Evolutionary conservation across 2,888 invertebrate species (phyloP), one percentile per base, ranked within the genome.

Genomic region (Luperina nickerlii): DNA sequence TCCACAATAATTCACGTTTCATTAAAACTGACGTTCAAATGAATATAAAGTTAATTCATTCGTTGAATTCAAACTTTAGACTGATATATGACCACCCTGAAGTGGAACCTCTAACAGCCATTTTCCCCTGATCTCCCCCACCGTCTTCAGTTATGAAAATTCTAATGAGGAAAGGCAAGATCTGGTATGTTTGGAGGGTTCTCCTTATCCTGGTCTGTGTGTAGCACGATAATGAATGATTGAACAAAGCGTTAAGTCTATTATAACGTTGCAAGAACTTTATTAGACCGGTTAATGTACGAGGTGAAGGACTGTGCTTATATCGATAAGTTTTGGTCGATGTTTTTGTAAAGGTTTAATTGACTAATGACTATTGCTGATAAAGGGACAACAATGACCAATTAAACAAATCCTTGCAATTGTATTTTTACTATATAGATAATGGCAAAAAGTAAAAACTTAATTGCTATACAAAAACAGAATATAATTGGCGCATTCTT

Each of bases 161-260:
- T 89, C 85, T 90, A 90, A 91, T 91, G 84, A 90, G 89, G 90
- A 92, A 93, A 93, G 91, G 91, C 92, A 93, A 90, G 91, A 83
- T 91, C 85, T 91, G 91, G 92, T 90, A 89, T 92, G 93, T 90
- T 92, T 89, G 79, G 90, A 93, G 90, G 90, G 94, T 82, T 93
- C 94, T 92, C 88, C 92, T 92, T 94, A 93, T 85, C 86, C 90
- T 94, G 95, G 95, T 90, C 90, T 92, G 91, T 87, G 89, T 90
- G 87, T 84, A 88, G 88, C 90, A 81, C 88, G 87, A 90, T 95
- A 95, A 96, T 96, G 94, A 97, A 96, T 97, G 95, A 96, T 96
- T 96, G 96, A 96, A 95, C 95, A 95, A 94, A 94, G 94, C 94
- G 96, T 94, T 96, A 96, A 96, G 96, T 96, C 95, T 96, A 96